Conservation (phyloP, 2,888 invertebrate species). For the Bruchidius siliquastri region DNA sequence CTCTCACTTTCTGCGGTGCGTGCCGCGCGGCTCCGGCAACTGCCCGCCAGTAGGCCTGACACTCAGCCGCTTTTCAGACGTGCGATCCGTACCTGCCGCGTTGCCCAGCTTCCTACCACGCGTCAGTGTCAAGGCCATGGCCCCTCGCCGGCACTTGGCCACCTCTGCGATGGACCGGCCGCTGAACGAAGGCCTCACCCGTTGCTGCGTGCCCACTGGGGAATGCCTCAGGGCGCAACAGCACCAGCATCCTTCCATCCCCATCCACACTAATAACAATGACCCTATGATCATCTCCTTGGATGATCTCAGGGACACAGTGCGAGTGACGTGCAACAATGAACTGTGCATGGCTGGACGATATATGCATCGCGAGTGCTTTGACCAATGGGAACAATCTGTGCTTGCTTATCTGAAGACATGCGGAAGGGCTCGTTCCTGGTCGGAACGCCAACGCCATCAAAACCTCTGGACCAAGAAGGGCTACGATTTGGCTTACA, state of each 20-base stretch:
- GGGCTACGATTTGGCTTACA: slow-evolving; percentile 93
- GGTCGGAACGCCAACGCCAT: slow-evolving; percentile 91
- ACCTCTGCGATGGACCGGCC: slow-evolving; percentile 25
- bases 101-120: neutral
- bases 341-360: slow-evolving; percentile 83
- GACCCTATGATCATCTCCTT: slow-evolving; percentile 55
- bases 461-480: slow-evolving; percentile 98
- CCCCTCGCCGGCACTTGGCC: slow-evolving; percentile 46
- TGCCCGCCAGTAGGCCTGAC: slow-evolving; percentile 52
- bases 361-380: slow-evolving; percentile 95
- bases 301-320: slow-evolving; percentile 72
- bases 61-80: slow-evolving; percentile 48
- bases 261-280: slow-evolving; percentile 37
- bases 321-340: slow-evolving; percentile 92
- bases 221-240: slow-evolving; percentile 69
- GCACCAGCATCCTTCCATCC: slow-evolving; percentile 22
- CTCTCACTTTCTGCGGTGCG: slow-evolving; percentile 65
- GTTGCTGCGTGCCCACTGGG: slow-evolving; percentile 78
- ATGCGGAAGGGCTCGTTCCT: slow-evolving; percentile 86
- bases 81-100: slow-evolving; percentile 15
- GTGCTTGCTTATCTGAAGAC: slow-evolving; percentile 85
- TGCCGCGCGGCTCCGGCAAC: slow-evolving; percentile 13
- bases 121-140: slow-evolving; percentile 22
- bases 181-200: slow-evolving; percentile 46
- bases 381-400: slow-evolving; percentile 88